A percentile compares a stretch with the other conserved stretches of the same genome.
Evolutionary conservation across 2,888 invertebrate genomes (phyloP).

Genomic region (Luffia ferchaultella): DNA sequence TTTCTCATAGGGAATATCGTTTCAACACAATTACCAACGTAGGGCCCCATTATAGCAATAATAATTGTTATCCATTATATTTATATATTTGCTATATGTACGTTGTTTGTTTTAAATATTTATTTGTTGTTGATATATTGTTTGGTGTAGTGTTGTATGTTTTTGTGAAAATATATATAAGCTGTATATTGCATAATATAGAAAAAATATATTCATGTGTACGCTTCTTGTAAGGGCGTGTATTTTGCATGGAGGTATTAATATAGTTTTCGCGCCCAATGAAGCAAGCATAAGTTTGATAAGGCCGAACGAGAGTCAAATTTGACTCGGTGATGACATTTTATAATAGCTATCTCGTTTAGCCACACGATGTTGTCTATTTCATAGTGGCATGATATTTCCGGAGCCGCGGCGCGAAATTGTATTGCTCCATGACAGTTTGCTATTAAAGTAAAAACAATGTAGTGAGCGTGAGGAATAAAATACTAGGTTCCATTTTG

Average conservation of each 20-base stretch:
- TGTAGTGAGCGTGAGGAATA: no score
- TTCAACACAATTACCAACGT: not conserved
- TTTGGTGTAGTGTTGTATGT: not conserved
- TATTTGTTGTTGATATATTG: not conserved
- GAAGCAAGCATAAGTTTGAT: no score
- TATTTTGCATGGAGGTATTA: not conserved
- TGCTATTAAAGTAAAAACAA: no score
- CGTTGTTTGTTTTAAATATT: not conserved
- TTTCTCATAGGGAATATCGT: not conserved
- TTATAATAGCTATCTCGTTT: no score
- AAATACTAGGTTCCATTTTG: no score
- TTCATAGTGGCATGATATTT: no score
- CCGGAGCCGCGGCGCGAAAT: no score
- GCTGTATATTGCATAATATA: not conserved
- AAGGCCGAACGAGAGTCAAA: no score
- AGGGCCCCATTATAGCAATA: not conserved
- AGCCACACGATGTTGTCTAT: no score
- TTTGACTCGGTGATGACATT: no score
- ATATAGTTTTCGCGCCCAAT: not conserved
- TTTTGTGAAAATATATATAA: not conserved
- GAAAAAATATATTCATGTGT: not conserved
- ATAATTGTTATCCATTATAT: not conserved
- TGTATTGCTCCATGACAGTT: no score
- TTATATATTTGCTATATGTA: not conserved
- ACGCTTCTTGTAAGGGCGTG: not conserved